Evolutionary conservation across 2,797 vertebrate genomes (phyloP).

Genomic region (Xenentodon cancila): DNA sequence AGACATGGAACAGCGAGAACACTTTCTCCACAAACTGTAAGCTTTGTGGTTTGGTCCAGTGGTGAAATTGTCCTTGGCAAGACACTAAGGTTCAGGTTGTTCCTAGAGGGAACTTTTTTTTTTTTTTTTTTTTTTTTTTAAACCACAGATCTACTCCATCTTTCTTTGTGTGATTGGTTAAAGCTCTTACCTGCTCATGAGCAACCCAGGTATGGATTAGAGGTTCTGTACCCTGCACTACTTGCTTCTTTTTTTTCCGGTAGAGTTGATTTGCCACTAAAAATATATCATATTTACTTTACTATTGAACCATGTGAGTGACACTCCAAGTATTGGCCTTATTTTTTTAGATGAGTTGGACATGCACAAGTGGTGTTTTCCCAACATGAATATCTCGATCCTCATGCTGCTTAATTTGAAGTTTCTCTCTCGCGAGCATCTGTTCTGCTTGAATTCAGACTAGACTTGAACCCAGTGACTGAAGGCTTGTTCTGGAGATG

Average conservation of each 20-base stretch:
- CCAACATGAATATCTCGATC: slow-evolving; percentile 7
- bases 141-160: not conserved
- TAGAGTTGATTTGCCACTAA: not conserved
- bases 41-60: not conserved
- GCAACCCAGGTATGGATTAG: not conserved
- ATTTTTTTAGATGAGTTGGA: slow-evolving; percentile 14
- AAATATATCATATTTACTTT: slow-evolving; percentile 1
- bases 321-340: slow-evolving; percentile 9
- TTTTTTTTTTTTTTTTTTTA: no score
- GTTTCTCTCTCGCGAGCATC: slow-evolving; percentile 14
- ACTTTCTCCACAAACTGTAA: not conserved
- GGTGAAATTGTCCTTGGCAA: no score
- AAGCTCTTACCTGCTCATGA: not conserved
- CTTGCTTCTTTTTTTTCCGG: slow-evolving; percentile 4
- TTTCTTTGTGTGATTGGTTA: not conserved
- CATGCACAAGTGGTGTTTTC: slow-evolving; percentile 8
- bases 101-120: not conserved
- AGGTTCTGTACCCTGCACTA: not conserved
- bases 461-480: slow-evolving; percentile 16
- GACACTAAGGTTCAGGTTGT: not conserved
- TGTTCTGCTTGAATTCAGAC: slow-evolving; percentile 27
- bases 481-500: slow-evolving; percentile 27
- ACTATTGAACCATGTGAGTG: slow-evolving; percentile 1
- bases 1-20: no score
- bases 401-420: slow-evolving; percentile 22